Conservation (phyloP, 2,113 vertebrate genomes). For the Tupaia chinensis region DNA sequence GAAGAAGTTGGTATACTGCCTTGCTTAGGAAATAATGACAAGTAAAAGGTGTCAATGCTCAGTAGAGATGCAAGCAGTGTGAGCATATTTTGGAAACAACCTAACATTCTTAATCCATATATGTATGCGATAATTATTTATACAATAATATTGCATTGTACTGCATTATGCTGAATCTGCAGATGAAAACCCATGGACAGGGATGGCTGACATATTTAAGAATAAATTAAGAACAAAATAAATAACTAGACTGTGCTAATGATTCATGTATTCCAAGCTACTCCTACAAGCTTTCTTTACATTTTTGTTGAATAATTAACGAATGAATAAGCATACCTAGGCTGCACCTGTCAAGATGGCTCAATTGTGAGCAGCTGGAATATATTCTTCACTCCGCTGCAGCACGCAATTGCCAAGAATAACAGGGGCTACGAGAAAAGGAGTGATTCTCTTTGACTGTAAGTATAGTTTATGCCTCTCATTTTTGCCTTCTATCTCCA, state of each 20-base stretch:
- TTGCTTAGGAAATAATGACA: too few species aligned
- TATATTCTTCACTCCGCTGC: background rate
- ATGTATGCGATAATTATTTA: too few species aligned
- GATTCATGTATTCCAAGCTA: background rate
- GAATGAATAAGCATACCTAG: background rate
- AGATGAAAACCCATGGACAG: too few species aligned
- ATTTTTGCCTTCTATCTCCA: conserved; percentile 14
- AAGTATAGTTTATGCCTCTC: conserved; percentile 44
- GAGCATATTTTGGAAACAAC: too few species aligned
- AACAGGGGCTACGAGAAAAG: background rate
- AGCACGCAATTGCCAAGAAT: background rate
- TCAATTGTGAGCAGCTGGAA: background rate
- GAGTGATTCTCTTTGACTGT: conserved; percentile 10
- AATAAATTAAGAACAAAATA: background rate
- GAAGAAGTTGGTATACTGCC: too few species aligned
- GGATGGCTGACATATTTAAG: background rate
- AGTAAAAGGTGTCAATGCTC: too few species aligned
- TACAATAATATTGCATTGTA: too few species aligned
- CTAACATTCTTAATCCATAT: too few species aligned
- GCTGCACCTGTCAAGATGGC: background rate
- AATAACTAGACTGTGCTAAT: background rate
- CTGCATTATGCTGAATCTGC: too few species aligned
- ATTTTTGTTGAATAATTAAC: background rate
- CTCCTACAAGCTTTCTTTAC: background rate
- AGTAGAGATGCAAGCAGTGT: too few species aligned